Base-by-base conservation (phyloP, 1,140 invertebrate species). In the Brachystomella parvula region DNA sequence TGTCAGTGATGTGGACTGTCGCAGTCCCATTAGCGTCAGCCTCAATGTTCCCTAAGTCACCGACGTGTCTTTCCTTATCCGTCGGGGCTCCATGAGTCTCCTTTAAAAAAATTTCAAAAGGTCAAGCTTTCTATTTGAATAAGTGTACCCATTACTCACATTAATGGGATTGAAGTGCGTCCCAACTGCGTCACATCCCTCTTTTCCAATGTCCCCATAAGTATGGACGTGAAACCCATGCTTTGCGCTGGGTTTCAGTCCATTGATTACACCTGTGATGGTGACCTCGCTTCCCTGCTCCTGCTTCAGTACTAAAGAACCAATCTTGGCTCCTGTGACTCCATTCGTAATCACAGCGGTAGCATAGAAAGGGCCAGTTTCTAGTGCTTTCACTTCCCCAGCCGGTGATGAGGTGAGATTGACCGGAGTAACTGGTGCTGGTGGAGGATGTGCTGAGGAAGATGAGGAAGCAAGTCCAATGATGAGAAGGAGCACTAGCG, bases 31-130 rank as follows among this genome's bases (percentile, higher is more conserved):
- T 75, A 59, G 73, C 73, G 72, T 19, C 83, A 67, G 77, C 77
- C 47, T 58, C 66, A 19, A 82, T 74, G 74, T 82, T 82, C 2
- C 81, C 81, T 6, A 81, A 68, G 71, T 81, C 80, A 28, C 80
- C 80, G 62, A 76, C 76, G 74, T 81, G 80, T 69, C 79, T 6
- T 6, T 17, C 47, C 32, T 19, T 44, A 24, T 67, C 65, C 2
- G 3, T 53, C n/a, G 30, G 64, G 21, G 3, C 35, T 19, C 64
- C 64, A 61, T 66, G 64, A 17, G 2, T 17, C 21, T 29, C 19
- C 61, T 63, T 75, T 6, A 77, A 58, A 28, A 17, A 56, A 12
- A 56, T 56, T 12, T 17, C 6, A 12, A 26, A 9, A 56, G 24
- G 24, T 6, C 15, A 56, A 12, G 9, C n/a, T 44, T 9, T 44